A percentile compares a stretch with the other conserved stretches of the same genome.
Evolutionary conservation across 2,113 vertebrate genomes (phyloP).

Genomic region (Chaetodon auriga): DNA sequence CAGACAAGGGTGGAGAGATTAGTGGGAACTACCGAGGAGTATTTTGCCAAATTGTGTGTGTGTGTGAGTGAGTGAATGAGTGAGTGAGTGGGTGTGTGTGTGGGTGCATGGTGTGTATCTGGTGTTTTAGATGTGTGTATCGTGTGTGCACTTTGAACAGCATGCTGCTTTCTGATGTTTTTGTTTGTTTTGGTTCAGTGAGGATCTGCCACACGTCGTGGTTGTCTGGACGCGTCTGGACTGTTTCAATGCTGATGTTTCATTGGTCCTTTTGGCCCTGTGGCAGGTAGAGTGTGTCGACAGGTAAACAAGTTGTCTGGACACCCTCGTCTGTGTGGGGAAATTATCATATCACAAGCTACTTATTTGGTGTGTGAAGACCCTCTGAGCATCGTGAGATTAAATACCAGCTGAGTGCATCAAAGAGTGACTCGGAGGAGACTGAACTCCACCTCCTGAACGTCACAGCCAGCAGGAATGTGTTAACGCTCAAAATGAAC

Average conservation of each 20-base stretch:
- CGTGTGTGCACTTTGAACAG: constrained; percentile 89
- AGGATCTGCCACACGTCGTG: constrained; percentile 86
- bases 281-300: constrained; percentile 9
- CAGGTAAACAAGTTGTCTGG: constrained; percentile 6
- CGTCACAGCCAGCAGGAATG: background rate
- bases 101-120: constrained; percentile 89
- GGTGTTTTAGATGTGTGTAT: constrained; percentile 79
- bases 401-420: constrained; percentile 30
- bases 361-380: constrained; percentile 36
- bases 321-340: background rate
- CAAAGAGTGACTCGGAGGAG: background rate
- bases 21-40: constrained; percentile 79
- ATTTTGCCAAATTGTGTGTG: constrained; percentile 89
- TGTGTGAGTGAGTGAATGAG: constrained; percentile 81
- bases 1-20: constrained; percentile 29
- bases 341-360: constrained; percentile 15
- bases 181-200: constrained; percentile 84
- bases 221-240: constrained; percentile 51
- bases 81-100: constrained; percentile 84
- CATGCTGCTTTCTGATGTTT: constrained; percentile 94
- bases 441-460: background rate
- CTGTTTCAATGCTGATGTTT: constrained; percentile 40
- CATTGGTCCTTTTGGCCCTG: constrained; percentile 31
- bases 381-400: constrained; percentile 15
- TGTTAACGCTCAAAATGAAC: background rate